These are phyloP conservation scores for Endotricha flammealis DNA, from an alignment of 2,888 invertebrate genomes.

Conservation along the genomic window DNA sequence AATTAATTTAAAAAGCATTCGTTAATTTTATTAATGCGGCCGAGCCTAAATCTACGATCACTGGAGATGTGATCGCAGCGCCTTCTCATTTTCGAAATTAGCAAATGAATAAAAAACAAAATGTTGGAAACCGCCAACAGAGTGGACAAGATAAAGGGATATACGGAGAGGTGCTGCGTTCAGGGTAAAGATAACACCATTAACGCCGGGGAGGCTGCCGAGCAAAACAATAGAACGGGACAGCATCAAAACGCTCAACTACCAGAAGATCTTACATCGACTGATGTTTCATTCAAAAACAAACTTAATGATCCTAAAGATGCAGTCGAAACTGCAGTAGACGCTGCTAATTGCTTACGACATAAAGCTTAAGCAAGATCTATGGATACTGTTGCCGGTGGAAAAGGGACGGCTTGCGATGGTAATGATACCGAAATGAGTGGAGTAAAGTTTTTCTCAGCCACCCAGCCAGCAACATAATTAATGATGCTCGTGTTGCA, in stretches of 20 bases:
- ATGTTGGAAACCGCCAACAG: slow-evolving; percentile 62
- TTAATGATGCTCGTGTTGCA: slow-evolving; percentile 74
- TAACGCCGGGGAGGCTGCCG: slow-evolving; percentile 69
- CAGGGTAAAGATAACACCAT: slow-evolving; percentile 75
- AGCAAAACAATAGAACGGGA: slow-evolving; percentile 66
- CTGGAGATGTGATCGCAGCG: slow-evolving; percentile 62
- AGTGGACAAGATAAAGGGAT: slow-evolving; percentile 76
- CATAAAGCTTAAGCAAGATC: slow-evolving; percentile 17
- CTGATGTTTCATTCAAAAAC: slow-evolving; percentile 15
- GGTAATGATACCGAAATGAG: slow-evolving; percentile 73
- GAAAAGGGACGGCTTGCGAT: slow-evolving; percentile 61
- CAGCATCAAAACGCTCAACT: slow-evolving; percentile 27
- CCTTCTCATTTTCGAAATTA: slow-evolving; percentile 77
- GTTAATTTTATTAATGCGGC: slow-evolving; percentile 75
- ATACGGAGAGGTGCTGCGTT: slow-evolving; percentile 77
- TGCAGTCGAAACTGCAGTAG: slow-evolving; percentile 17
- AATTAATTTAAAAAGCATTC: slow-evolving; percentile 75
- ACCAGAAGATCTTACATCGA: slow-evolving; percentile 23
- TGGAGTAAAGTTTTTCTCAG: slow-evolving; percentile 76
- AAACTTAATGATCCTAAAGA: slow-evolving; percentile 12
- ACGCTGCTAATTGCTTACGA: slow-evolving; percentile 14
- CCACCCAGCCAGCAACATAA: slow-evolving; percentile 79
- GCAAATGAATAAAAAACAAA: slow-evolving; percentile 73
- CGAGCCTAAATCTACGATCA: slow-evolving; percentile 70
- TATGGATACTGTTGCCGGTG: slow-evolving; percentile 33